Conservation (phyloP, 92 coral and sea anemone genomes). For the Bergia puertoricense region DNA sequence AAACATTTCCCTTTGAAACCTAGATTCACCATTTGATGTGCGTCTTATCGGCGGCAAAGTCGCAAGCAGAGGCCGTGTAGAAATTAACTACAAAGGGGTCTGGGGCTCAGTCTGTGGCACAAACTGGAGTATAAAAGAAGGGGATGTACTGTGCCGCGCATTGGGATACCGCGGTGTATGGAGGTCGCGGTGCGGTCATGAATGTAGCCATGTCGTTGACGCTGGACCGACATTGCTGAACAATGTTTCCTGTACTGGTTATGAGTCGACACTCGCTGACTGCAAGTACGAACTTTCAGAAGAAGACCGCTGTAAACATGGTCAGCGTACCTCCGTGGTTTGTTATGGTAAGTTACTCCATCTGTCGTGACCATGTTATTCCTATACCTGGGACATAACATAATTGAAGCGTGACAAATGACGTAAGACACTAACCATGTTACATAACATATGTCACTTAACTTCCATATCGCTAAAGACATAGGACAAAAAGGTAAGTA, state of each 20-base stretch:
- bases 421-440: no score
- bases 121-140: not conserved
- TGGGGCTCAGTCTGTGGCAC: constrained; percentile 14
- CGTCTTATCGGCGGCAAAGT: constrained; percentile 19
- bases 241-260: constrained; percentile 4
- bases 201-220: not conserved
- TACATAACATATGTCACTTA: no score
- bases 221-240: not conserved
- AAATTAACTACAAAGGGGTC: constrained; percentile 12
- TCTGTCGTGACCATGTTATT: not conserved
- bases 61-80: constrained; percentile 17
- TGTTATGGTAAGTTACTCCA: constrained; percentile 6
- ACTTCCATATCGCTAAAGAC: no score
- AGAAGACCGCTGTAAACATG: not conserved
- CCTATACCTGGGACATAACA: no score
- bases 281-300: not conserved
- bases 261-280: not conserved
- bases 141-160: not conserved
- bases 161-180: not conserved
- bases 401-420: no score
- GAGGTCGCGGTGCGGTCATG: not conserved
- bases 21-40: constrained; percentile 16
- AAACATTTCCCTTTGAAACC: not conserved
- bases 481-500: no score
- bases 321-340: not conserved